Base-by-base conservation (phyloP, 2,113 vertebrate species). In the Boleophthalmus pectinirostris region DNA sequence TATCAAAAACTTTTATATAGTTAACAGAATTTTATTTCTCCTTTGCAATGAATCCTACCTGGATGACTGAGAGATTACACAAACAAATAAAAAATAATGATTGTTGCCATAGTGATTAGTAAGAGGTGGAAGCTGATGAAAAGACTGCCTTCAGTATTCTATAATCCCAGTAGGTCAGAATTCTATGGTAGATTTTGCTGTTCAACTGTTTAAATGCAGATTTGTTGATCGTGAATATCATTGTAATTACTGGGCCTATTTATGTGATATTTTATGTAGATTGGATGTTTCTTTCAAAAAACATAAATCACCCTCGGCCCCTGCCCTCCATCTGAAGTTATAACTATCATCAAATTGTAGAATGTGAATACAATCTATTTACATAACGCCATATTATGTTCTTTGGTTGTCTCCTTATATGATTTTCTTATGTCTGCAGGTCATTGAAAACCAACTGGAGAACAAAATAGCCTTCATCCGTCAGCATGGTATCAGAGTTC, bases 391-490 rank as follows among this genome's bases (percentile, higher is more conserved):
- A 12, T 11, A 43, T 21, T 66, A 43, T 3, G 6, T 6, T 8
- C 5, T 66, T 8, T 12, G 16, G 9, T 61, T 23, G 23, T 12
- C 25, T 15, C 10, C 51, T 10, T 71, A 9, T 20, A 29, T 33
- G 20, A 29, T 20, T 18, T 25, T 12, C 2, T 65, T 10, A 11
- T 25, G 8, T 20, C 18, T 66, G 24, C 75, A 92, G 90, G 96
- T 99, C 82, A 98, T 99, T 0, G 97, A 98, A 88, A 99, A 99
- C 90, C 95, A 97, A 74, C 85, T 99, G 81, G 97, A 99, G 86
- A 99, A 99, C 88, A 99, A 99, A 92, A 99, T 99, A 0, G 98
- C 98, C 23, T 98, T 99, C 87, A 97, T 99, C 72, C 96, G 98
- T 29, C 97, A 99, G 83, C 97, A 99, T 0, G 96, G 94, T 85